Evolutionary conservation across 1,140 invertebrate genomes (phyloP).

Genomic region (Cheumatopsyche charites): DNA sequence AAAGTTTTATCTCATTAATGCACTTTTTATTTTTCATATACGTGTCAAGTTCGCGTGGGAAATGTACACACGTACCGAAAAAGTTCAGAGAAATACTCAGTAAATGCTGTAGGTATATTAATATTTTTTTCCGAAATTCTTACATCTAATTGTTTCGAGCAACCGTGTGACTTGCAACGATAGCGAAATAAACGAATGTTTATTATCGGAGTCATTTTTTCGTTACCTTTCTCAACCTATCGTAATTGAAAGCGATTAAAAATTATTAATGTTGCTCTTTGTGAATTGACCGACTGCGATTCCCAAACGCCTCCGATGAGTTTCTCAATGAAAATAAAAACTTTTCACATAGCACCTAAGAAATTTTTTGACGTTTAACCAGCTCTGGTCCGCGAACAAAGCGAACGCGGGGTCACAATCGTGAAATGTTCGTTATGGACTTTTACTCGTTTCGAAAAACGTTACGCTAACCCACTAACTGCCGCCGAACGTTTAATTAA

Average conservation of each 20-base stretch:
- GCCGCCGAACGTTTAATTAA: constrained; percentile 10
- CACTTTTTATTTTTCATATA: constrained; percentile 2
- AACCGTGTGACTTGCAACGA: background rate
- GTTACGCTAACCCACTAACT: constrained; percentile 20
- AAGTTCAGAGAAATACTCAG: constrained; percentile 6
- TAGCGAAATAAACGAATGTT: constrained; percentile 4
- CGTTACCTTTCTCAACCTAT: background rate
- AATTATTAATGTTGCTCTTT: constrained; percentile 6
- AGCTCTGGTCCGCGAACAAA: no score
- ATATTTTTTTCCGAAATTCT: constrained; percentile 16
- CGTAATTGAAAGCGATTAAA: constrained; percentile 2
- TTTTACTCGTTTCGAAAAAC: constrained; percentile 1
- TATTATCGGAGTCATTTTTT: constrained; percentile 7
- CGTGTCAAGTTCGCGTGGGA: constrained; percentile 46
- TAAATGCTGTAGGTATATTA: background rate
- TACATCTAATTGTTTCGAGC: background rate
- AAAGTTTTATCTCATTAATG: constrained; percentile 31
- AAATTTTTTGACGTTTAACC: no score
- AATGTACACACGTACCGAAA: constrained; percentile 24
- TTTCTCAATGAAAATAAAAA: no score
- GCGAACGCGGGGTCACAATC: background rate
- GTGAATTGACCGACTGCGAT: background rate
- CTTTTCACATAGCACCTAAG: no score
- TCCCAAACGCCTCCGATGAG: no score
- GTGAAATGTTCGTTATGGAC: constrained; percentile 14